Base-by-base conservation (phyloP, 2,888 invertebrate species). In the Lathronympha strigana region DNA sequence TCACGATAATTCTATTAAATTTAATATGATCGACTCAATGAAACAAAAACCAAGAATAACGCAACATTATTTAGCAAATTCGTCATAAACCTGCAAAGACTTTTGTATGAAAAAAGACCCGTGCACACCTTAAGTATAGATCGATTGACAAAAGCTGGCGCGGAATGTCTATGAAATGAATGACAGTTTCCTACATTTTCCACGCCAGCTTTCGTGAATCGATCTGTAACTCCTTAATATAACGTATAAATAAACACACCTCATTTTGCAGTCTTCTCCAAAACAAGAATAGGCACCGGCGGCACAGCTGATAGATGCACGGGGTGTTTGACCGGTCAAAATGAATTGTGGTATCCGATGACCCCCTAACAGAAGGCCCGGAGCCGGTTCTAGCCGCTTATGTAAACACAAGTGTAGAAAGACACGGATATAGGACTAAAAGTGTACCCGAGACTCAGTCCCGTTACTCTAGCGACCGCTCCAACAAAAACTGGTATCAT, bases 331-430 rank as follows among this genome's bases (percentile, higher is more conserved):
- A 60, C 64, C 64, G 60, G 43, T 53, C 58, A 47, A 25, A 54
- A 38, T 38, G 60, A 60, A 66, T 66, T 43, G 58, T 58, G 47
- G 53, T 53, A 60, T 64, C 58, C 58, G 33, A 51, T 60, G 64
- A 60, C 64, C 64, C 60, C 64, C 43, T 64, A 51, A 58, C 64
- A 64, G 64, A 51, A 50, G 23, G 33, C 51, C 45, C 50, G 55
- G 45, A 60, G 60, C 64, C 64, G 64, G 64, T 66, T 66, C 60
- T 57, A 63, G 63, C 57, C 21, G 38, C 57, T 64, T 53, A 66
- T 66, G 60, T 66, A 66, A 66, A 66, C 64, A 66, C 64, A 66
- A 66, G 60, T 66, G 64, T 66, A 60, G 64, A 23, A 63, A 58
- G 60, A 60, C 64, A 60, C 64, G 64, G 64, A 64, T 64, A 60